Base-by-base conservation (phyloP, 2,888 invertebrate species). In the Encarsia formosa region DNA sequence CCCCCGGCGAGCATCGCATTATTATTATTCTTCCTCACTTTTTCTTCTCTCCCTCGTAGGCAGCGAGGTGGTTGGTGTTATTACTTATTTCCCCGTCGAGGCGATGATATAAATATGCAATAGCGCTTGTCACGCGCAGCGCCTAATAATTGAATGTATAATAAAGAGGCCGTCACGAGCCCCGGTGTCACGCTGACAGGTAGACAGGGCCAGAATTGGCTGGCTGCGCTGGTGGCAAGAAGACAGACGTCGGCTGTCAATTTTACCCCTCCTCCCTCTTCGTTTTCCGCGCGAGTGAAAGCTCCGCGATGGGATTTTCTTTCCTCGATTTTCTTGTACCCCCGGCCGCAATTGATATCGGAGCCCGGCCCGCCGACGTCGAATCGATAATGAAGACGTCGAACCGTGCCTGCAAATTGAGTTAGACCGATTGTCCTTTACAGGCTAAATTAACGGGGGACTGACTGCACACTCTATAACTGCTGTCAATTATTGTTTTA, bases 141-240 rank as follows among this genome's bases (percentile, higher is more conserved):
- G 65, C 67, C 70, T 71, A 71, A 71, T 71, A 71, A 71, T 71
- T 71, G 70, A 71, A 71, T 71, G 70, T 71, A 71, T 71, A 71
- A 71, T 71, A 71, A 70, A 70, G 71, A 71, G 70, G 71, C 70
- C 68, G 70, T 69, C 65, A 67, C 64, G n/a, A n/a, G 29, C 29
- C 16, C 24, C 6, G 48, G 51, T 66, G 69, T 70, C 69, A 71
- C 59, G 68, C 65, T 68, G 69, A 67, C 66, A 70, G 64, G 64
- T 61, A 64, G 64, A 59, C 59, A 61, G 60, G 57, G 56, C 41
- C 53, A 35, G 51, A 35, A 47, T 20, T 24, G 19, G 42, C 15
- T n/a, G n/a, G 29, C 22, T 43, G 24, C 47, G 23, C 29, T 13
- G 22, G 11, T 18, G 42, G 52, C 39, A 23, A 44, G 56, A 63